Conservation (phyloP, 1,140 invertebrate species). For the Megathymus violae region DNA sequence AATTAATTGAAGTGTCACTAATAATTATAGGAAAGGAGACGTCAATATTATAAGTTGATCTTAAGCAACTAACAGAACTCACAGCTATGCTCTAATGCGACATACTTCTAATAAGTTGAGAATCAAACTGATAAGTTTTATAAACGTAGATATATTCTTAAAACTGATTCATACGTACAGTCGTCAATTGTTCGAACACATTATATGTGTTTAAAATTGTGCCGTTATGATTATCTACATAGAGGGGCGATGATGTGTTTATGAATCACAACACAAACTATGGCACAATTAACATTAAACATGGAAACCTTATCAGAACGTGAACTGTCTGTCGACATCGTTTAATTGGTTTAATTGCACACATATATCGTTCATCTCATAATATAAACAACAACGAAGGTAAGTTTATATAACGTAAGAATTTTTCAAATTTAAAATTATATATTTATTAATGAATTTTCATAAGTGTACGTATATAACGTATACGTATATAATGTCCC, state of each 20-base stretch:
- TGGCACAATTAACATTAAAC: constrained; percentile 1
- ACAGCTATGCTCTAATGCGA: constrained; percentile 24
- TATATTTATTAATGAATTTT: too few species aligned
- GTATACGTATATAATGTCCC: too few species aligned
- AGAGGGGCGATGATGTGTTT: neutral
- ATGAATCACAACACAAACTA: neutral
- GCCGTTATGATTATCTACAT: neutral
- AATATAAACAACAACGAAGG: too few species aligned
- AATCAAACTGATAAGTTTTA: constrained; percentile 43
- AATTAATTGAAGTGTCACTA: too few species aligned
- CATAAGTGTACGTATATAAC: too few species aligned
- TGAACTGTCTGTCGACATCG: too few species aligned
- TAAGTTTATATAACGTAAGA: too few species aligned
- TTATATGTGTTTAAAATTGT: neutral
- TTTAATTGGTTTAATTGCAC: too few species aligned
- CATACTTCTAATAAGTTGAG: constrained; percentile 38
- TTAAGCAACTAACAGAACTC: constrained; percentile 26
- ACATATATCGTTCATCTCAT: too few species aligned
- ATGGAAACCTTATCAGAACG: neutral
- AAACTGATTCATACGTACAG: neutral
- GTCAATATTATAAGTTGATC: constrained; percentile 4
- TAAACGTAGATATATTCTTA: neutral
- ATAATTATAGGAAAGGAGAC: constrained; percentile 11
- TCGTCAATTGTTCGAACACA: constrained; percentile 5
- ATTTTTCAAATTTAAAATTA: too few species aligned